phyloP scores from a whole-genome alignment of 2,797 vertebrate species.

The Dipus sagitta region DNA sequence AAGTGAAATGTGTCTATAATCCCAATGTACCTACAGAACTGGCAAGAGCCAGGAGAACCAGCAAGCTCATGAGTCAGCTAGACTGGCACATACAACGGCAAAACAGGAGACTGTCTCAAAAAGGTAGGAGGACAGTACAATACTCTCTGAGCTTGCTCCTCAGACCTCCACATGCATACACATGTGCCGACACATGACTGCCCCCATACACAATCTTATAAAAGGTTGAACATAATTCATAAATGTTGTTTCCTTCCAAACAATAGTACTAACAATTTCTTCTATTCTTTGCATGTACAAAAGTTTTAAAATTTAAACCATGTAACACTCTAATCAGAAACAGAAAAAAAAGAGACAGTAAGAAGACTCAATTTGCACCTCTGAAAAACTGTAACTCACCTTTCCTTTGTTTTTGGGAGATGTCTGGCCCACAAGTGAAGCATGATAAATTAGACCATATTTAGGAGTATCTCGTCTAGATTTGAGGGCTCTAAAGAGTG shows the following conservation, averaged over 20 bases:
- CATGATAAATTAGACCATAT: conserved; percentile 98
- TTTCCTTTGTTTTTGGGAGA: conserved; percentile 98
- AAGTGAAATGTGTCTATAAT: too few species aligned
- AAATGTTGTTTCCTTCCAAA: neutral
- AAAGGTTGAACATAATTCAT: neutral
- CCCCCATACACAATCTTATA: too few species aligned
- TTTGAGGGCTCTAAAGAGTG: conserved; percentile 97
- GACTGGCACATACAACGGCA: too few species aligned
- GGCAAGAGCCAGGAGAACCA: too few species aligned
- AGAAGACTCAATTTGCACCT: neutral
- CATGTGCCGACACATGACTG: neutral
- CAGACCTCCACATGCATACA: too few species aligned
- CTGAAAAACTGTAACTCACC: conserved; percentile 85
- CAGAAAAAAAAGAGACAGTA: neutral
- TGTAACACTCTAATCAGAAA: neutral
- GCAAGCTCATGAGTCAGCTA: too few species aligned
- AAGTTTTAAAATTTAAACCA: conserved; percentile 28
- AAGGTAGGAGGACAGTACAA: too few species aligned
- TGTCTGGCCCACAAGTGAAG: conserved; percentile 97
- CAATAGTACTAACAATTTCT: neutral
- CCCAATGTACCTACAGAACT: too few species aligned
- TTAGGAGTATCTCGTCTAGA: conserved; percentile 97
- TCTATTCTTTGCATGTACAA: neutral
- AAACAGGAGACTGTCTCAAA: too few species aligned
- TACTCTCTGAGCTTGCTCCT: too few species aligned